phyloP scores from a whole-genome alignment of 2,797 vertebrate genomes.

The Myotis myotis region DNA sequence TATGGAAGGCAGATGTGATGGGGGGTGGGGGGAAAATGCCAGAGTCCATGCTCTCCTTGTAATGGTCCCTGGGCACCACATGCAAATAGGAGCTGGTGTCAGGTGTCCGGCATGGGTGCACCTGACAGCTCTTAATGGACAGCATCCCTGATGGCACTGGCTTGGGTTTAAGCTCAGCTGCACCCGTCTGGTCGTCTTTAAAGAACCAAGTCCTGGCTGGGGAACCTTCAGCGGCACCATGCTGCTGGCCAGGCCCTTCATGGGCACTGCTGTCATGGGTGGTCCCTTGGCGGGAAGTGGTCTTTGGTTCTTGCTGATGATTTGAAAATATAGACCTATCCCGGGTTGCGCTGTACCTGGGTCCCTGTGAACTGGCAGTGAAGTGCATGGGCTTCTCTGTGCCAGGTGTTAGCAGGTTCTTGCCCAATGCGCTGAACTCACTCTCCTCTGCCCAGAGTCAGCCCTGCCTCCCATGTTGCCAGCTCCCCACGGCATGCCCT shows the following conservation, averaged over 20 bases:
- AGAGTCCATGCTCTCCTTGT: too few relatives aligned
- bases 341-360: too few relatives aligned
- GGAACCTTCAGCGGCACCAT: neutral
- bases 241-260: neutral
- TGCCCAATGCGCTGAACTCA: neutral
- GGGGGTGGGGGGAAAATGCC: accelerated
- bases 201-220: neutral
- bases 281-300: too few relatives aligned
- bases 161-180: neutral
- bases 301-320: too few relatives aligned
- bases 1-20: neutral
- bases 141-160: accelerated
- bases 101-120: accelerated
- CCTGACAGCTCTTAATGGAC: neutral
- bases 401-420: neutral
- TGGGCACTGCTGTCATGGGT: neutral
- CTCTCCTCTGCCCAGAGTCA: neutral
- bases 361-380: neutral
- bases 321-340: too few relatives aligned
- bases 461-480: neutral
- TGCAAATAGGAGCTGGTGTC: too few relatives aligned
- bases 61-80: accelerated
- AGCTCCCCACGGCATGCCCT: too few relatives aligned
- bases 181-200: neutral
- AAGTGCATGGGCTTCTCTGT: too few relatives aligned